These are phyloP conservation scores for Tipula confusa DNA, from an alignment of 2,888 invertebrate species.

Conservation along the genomic window DNA sequence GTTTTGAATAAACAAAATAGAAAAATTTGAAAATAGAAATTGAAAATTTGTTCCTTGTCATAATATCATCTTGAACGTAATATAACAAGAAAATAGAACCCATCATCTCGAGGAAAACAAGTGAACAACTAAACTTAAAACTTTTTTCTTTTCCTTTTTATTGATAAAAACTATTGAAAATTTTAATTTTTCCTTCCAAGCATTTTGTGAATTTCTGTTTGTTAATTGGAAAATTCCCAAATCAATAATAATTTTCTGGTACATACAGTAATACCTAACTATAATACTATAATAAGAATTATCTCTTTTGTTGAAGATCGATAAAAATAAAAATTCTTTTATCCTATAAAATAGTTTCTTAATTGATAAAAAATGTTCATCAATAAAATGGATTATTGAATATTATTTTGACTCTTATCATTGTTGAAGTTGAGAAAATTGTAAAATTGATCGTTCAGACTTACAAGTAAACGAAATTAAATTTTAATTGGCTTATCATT, in stretches of 20 bases:
- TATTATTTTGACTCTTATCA: not conserved
- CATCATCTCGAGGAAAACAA: not conserved
- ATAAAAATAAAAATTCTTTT: not conserved
- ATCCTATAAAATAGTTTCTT: not conserved
- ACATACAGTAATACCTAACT: too few species aligned
- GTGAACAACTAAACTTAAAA: not conserved
- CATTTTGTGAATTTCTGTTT: not conserved
- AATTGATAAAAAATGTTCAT: not conserved
- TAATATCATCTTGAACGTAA: not conserved
- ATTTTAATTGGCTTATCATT: not conserved
- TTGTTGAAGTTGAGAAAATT: not conserved
- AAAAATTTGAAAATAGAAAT: not conserved
- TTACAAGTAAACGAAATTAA: not conserved
- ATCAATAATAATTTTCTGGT: not conserved
- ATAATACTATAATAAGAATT: not conserved
- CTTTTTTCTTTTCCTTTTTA: not conserved
- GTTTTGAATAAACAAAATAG: not conserved
- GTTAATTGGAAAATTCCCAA: not conserved
- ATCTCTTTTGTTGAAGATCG: not conserved
- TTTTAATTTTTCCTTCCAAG: not conserved
- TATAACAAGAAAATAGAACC: too few species aligned
- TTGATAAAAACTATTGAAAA: not conserved
- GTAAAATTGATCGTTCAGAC: not conserved
- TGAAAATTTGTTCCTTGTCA: not conserved
- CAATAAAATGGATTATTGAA: not conserved